These are phyloP conservation scores for Amazona finschi DNA, from an alignment of 2,797 vertebrate species.

Conservation along the genomic window DNA sequence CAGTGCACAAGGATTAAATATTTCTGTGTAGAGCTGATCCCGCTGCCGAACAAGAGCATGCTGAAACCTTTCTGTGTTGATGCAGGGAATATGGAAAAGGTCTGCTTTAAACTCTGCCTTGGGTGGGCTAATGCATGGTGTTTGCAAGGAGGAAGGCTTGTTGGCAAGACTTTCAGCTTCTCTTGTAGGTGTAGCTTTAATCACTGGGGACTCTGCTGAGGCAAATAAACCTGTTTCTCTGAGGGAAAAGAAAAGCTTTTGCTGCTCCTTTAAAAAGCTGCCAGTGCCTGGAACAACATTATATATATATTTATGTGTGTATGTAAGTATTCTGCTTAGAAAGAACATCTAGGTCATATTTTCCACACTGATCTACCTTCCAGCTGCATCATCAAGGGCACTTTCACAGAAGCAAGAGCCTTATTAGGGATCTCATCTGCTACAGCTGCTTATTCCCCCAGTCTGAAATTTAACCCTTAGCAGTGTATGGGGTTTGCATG, in stretches of 20 bases:
- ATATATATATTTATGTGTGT: not conserved
- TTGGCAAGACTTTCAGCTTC: slow-evolving; percentile 28
- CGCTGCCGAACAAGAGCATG: not conserved
- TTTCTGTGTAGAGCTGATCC: not conserved
- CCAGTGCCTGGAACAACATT: not conserved
- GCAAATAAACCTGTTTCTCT: slow-evolving; percentile 8
- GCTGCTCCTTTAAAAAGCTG: slow-evolving; percentile 24
- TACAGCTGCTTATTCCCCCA: not conserved
- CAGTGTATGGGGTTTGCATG: not conserved
- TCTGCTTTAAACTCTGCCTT: not conserved
- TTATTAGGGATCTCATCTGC: not conserved
- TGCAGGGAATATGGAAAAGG: not conserved
- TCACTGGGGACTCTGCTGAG: not conserved
- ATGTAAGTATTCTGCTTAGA: not conserved
- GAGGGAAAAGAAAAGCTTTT: not conserved
- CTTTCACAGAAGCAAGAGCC: not conserved
- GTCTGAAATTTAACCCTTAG: not conserved
- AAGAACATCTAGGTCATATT: slow-evolving; percentile 29
- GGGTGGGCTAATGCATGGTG: slow-evolving; percentile 30
- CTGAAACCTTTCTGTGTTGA: not conserved
- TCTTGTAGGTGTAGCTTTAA: slow-evolving; percentile 34
- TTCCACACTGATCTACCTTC: slow-evolving; percentile 28
- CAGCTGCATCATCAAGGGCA: slow-evolving; percentile 22
- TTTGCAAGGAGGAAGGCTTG: not conserved
- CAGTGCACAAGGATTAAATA: not conserved